Evolutionary conservation across 2,888 invertebrate genomes (phyloP).

Genomic region (Chelonus formosanus): DNA sequence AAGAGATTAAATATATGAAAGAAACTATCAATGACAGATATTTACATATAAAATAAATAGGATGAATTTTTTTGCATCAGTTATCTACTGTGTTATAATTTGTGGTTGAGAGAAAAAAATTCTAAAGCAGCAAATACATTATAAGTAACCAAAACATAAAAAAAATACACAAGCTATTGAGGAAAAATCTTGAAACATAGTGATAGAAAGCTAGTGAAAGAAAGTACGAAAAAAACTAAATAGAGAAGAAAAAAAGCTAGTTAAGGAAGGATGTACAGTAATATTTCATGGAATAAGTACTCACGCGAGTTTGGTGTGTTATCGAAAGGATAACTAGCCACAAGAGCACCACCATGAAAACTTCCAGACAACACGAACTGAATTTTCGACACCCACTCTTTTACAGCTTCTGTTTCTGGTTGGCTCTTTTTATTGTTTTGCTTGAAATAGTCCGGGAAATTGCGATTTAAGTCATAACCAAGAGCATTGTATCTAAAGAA

Average conservation of each 20-base stretch:
- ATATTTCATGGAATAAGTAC: constrained; percentile 54
- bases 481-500: constrained; percentile 80
- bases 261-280: not conserved
- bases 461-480: constrained; percentile 91
- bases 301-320: constrained; percentile 94
- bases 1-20: too few species aligned
- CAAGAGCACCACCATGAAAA: constrained; percentile 93
- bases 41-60: too few species aligned
- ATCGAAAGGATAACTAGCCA: constrained; percentile 97
- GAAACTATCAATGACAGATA: too few species aligned
- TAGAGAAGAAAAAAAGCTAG: not conserved
- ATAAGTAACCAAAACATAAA: too few species aligned
- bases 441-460: constrained; percentile 96
- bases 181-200: too few species aligned
- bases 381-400: constrained; percentile 92
- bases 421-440: constrained; percentile 87
- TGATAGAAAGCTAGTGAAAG: too few species aligned
- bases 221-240: too few species aligned
- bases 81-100: too few species aligned
- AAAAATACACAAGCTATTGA: too few species aligned
- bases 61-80: too few species aligned
- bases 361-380: constrained; percentile 95
- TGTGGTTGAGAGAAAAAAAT: too few species aligned
- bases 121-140: too few species aligned
- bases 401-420: constrained; percentile 94